A percentile compares a stretch with the other conserved stretches of the same genome.
Conservation (phyloP, 2,113 vertebrate genomes). For the Channa maculata region DNA sequence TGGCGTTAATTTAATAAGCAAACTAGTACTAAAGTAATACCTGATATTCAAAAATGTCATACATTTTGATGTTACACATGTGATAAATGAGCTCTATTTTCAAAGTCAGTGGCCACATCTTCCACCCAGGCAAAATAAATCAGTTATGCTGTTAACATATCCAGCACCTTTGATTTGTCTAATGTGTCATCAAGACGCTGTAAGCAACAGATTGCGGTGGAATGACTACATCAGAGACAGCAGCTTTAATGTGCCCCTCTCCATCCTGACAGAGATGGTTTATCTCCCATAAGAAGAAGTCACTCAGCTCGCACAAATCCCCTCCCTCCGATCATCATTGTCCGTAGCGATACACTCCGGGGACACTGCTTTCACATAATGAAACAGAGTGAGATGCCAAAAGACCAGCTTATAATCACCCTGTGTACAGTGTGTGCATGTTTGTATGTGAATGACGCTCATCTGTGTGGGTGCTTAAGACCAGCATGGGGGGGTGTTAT, state of each 20-base stretch:
- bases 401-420: constrained; percentile 63
- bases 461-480: constrained; percentile 24
- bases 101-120: constrained; percentile 44
- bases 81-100: constrained; percentile 51
- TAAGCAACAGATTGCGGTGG: constrained; percentile 43
- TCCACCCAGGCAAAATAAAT: constrained; percentile 39
- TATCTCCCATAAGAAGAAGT: constrained; percentile 68
- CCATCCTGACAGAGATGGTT: constrained; percentile 40
- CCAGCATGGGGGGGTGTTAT: constrained; percentile 36
- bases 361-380: constrained; percentile 69
- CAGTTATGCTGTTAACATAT: constrained; percentile 19
- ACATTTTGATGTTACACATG: constrained; percentile 25
- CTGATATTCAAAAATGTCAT: constrained; percentile 25
- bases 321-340: constrained; percentile 77
- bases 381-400: constrained; percentile 66
- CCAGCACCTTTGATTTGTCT: constrained; percentile 30
- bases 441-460: constrained; percentile 27
- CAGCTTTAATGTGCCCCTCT: constrained; percentile 45
- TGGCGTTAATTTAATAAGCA: constrained; percentile 63
- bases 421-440: constrained; percentile 21
- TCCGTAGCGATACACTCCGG: constrained; percentile 72
- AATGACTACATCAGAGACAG: constrained; percentile 27
- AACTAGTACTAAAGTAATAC: constrained; percentile 21
- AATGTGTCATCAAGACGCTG: constrained; percentile 11
- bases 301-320: constrained; percentile 74